Base-by-base conservation (phyloP, 1,140 invertebrate species). In the Branchinecta lynchi region DNA sequence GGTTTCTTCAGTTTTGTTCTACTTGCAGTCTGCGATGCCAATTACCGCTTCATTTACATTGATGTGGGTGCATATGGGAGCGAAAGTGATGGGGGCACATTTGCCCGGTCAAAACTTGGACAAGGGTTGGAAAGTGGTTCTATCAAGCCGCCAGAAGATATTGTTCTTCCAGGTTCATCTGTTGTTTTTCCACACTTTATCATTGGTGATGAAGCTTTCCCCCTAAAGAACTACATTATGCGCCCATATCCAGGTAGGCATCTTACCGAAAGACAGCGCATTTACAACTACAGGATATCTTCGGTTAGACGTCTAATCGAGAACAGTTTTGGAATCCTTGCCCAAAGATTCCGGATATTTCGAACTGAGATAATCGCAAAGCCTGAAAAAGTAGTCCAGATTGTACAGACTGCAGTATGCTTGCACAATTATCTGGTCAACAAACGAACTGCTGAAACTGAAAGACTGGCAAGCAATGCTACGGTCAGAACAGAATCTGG, bases 171-270 rank as follows among this genome's bases (percentile, higher is more conserved):
- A n/a, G n/a, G n/a, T n/a, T n/a, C n/a, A n/a, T n/a, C n/a, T n/a
- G n/a, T n/a, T n/a, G n/a, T n/a, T 20, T 20, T 69, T 65, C 78
- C 77, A 51, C 77, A 74, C 72, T 71, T 78, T 65, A 73, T 81
- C 70, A 74, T 81, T 65, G 78, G 76, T 17, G 81, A 81, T 75
- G 79, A 80, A 65, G 79, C 78, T 44, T 82, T 81, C 73, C 74
- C 75, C 21, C 46, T 82, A n/a, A 51, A 70, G 66, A 46, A 70
- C 68, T 73, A 78, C 71, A 68, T 82, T 32, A 76, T 81, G 77
- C 80, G 80, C 74, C 80, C 80, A 69, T 82, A 75, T 75, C 70
- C 71, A 17, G 74, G 73, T 60, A 73, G 73, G 44, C 72, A 75
- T 66, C 70, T 75, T 60, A 70, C 68, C 66, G 71, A 69, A 8